Evolutionary conservation across 2,113 vertebrate species (phyloP).

Genomic region (Regulus satrapa): DNA sequence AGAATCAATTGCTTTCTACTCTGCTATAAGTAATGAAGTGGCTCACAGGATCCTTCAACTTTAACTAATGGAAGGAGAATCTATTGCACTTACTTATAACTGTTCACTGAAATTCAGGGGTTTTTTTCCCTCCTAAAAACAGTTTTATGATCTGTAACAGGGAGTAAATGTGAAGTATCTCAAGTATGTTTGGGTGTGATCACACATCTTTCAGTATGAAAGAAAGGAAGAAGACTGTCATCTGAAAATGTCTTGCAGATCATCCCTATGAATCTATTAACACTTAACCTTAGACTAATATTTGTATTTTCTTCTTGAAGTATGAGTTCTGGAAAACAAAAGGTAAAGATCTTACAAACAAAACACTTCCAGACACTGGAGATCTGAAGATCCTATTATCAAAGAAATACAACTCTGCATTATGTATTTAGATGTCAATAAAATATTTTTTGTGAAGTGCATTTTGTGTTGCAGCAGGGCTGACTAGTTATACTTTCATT

Average conservation of each 20-base stretch:
- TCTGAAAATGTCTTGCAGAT: background rate
- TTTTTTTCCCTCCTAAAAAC: background rate
- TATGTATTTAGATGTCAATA: background rate
- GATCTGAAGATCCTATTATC: background rate
- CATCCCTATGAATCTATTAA: background rate
- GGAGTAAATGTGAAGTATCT: background rate
- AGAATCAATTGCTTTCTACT: background rate
- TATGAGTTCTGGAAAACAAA: background rate
- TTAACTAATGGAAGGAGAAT: background rate
- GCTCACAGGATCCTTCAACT: background rate
- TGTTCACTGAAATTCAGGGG: background rate
- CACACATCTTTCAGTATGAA: background rate
- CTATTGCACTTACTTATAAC: background rate
- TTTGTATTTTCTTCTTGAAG: background rate
- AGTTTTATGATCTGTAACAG: background rate
- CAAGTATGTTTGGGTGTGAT: background rate
- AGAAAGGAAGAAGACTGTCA: background rate
- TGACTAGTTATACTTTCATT: background rate
- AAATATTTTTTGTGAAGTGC: background rate
- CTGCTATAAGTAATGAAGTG: background rate
- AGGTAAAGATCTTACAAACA: background rate
- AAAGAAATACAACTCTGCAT: background rate
- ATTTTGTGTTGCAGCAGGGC: background rate
- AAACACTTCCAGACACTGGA: background rate
- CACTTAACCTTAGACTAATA: background rate